Evolutionary conservation across 2,888 invertebrate species (phyloP).

Genomic region (Carabus problematicus): DNA sequence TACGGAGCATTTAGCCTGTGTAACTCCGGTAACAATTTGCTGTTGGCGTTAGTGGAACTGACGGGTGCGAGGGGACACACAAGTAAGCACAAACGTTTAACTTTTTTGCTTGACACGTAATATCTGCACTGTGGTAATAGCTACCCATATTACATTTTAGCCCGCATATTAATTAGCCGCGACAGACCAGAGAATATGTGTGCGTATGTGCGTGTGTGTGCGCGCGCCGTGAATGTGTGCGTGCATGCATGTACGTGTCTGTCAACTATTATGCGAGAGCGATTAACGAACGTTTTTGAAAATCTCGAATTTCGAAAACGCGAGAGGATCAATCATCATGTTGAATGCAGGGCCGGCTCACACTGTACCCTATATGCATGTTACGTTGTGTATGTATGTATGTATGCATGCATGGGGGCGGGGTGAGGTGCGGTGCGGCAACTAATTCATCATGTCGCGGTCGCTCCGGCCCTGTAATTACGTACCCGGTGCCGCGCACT

Average conservation of each 20-base stretch:
- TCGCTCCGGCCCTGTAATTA: conserved; percentile 58
- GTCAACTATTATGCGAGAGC: conserved; percentile 34
- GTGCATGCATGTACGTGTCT: conserved; percentile 26
- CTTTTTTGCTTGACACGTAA: conserved; percentile 37
- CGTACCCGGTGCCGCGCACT: conserved; percentile 54
- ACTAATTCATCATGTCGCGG: conserved; percentile 59
- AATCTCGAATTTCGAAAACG: conserved; percentile 40
- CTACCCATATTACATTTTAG: conserved; percentile 42
- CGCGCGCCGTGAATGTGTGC: conserved; percentile 6
- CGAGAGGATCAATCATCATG: conserved; percentile 40
- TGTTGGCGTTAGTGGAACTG: not conserved
- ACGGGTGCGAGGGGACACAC: not conserved
- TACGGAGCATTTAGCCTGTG: conserved; percentile 8
- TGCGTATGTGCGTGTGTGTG: not conserved
- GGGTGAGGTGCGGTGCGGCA: conserved; percentile 16
- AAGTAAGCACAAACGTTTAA: conserved; percentile 3
- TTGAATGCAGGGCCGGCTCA: conserved; percentile 15
- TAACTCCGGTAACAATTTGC: not conserved
- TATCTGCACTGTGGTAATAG: conserved; percentile 33
- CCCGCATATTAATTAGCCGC: conserved; percentile 38
- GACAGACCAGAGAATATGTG: not conserved
- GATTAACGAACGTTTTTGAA: conserved; percentile 41
- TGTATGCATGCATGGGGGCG: conserved; percentile 9
- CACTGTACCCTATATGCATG: not conserved
- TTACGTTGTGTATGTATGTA: not conserved